phyloP scores from a whole-genome alignment of 2,113 vertebrate genomes.

The Pogona vitticeps region DNA sequence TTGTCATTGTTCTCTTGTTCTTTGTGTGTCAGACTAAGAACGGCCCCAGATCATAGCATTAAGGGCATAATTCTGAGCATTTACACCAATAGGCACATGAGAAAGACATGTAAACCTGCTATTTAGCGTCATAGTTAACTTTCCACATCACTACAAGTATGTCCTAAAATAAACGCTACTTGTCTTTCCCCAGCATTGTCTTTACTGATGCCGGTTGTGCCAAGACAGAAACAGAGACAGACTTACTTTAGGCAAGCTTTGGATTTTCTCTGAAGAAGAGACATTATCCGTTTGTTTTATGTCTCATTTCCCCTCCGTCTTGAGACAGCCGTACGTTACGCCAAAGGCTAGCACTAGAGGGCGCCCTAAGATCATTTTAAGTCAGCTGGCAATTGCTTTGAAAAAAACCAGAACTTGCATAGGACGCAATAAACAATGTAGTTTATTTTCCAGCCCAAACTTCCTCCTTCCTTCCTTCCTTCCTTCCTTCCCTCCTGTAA shows the following conservation, averaged over 20 bases:
- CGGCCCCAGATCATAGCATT: not conserved
- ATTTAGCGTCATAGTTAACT: not conserved
- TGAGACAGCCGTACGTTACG: not conserved
- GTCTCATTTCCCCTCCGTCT: not conserved
- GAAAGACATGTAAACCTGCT: not conserved
- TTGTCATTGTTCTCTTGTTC: not conserved
- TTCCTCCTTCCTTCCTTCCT: too few relatives aligned
- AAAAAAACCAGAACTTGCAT: not conserved
- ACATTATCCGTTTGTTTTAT: not conserved
- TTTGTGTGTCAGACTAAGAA: not conserved
- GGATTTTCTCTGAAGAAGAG: not conserved
- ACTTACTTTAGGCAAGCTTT: not conserved
- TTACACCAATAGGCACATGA: not conserved
- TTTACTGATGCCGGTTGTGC: not conserved
- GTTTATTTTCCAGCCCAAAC: too few relatives aligned
- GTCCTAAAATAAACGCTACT: not conserved
- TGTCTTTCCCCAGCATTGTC: not conserved
- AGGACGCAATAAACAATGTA: too few relatives aligned
- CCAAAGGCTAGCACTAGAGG: slow-evolving; percentile 13
- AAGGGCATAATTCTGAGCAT: not conserved
- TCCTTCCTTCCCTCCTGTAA: too few relatives aligned
- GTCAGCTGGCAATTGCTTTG: not conserved
- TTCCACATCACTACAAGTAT: not conserved
- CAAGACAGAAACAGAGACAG: not conserved
- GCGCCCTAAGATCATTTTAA: slow-evolving; percentile 5